Evolutionary conservation across 2,113 vertebrate genomes (phyloP), one percentile per base, ranked within the genome.

Genomic region (Pipa parva): DNA sequence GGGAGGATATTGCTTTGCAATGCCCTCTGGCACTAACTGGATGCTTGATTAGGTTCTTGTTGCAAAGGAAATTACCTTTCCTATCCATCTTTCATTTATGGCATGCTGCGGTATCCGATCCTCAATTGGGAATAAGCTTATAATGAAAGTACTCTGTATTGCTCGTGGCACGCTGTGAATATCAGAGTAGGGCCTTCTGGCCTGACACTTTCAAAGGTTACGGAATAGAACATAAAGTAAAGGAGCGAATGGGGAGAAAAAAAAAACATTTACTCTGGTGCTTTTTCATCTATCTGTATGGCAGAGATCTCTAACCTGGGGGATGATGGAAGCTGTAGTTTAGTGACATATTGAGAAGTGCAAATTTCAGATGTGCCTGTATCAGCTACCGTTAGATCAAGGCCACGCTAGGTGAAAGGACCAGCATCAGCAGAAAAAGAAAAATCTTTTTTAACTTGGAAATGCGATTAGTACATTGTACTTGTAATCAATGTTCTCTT

Each of bases 111-210:
- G 27, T 21, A 36, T 11, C 7, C 18, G 10, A 57, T 36, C 18
- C 55, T 57, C 55, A 12, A 57, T 22, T 33, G 55, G 55, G 29
- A 36, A 57, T 33, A 36, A 33, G 55, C 20, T 20, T 18, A 22
- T 57, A 57, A 57, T 56, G 29, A 57, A 57, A 57, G 55, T 5
- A 57, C 15, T 4, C 7, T 15, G 42, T 46, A 46, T 22, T 57
- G 10, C 29, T 12, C 10, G 21, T 15, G n/a, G 29, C 27, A n/a
- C 4, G n/a, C 36, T 36, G 29, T 57, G 28, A 20, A 33, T 37
- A 27, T 57, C n/a, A 24, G 18, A 36, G 29, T 57, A 5, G 18
- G 55, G 29, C 55, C 55, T 57, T 33, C 9, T 28, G 28, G 51
- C 24, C 51, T 29, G 18, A 54, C 18, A 57, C 18, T 4, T 21